Conservation (phyloP, 2,113 vertebrate species). For the Corythaixoides concolor region DNA sequence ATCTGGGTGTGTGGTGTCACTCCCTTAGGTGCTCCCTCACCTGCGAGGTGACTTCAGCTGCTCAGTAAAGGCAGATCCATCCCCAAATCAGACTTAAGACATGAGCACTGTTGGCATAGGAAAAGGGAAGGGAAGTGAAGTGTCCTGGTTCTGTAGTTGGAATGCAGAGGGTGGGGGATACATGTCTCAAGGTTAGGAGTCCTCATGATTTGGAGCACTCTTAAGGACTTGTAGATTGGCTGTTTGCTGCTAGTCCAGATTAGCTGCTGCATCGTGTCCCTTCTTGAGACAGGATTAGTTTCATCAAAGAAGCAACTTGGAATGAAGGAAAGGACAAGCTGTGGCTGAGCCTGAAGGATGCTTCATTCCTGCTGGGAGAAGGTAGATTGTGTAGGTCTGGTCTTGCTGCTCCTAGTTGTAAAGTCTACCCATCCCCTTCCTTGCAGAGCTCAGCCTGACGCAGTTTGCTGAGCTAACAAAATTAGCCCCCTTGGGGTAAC, state of each 20-base stretch:
- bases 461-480: not conserved
- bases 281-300: not conserved
- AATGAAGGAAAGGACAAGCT: not conserved
- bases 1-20: rapidly evolving
- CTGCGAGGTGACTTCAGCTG: not conserved
- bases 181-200: rapidly evolving
- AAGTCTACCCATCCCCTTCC: not conserved
- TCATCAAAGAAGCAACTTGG: no score
- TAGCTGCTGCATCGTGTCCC: not conserved
- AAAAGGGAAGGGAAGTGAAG: not conserved
- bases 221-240: not conserved
- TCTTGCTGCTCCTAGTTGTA: not conserved
- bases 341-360: not conserved
- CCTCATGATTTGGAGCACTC: not conserved
- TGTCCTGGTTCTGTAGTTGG: not conserved
- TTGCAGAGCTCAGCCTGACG: not conserved
- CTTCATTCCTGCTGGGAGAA: not conserved
- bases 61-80: no score
- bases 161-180: not conserved
- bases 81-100: not conserved
- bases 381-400: not conserved
- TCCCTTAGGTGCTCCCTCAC: not conserved
- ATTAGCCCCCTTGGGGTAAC: not conserved
- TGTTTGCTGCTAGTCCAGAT: not conserved
- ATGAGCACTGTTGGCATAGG: not conserved